Evolutionary conservation across 2,888 invertebrate species (phyloP).

Genomic region (Leptothorax acervorum): DNA sequence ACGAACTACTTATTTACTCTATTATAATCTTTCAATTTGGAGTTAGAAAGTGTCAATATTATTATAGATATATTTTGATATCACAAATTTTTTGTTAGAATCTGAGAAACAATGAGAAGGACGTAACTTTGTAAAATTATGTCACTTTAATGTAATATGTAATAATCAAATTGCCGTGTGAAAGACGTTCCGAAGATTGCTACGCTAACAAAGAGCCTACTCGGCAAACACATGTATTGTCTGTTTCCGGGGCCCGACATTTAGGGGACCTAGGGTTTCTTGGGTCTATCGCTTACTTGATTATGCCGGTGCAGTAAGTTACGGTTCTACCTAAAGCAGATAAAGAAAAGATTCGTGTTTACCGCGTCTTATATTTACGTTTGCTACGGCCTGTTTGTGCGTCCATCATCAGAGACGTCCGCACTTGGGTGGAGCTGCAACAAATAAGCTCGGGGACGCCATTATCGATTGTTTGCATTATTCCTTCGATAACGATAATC

Average conservation of each 20-base stretch:
- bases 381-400: slow-evolving; percentile 58
- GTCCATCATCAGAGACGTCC: slow-evolving; percentile 18
- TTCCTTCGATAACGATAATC: slow-evolving; percentile 68
- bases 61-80: not conserved
- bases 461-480: slow-evolving; percentile 67
- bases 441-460: slow-evolving; percentile 37
- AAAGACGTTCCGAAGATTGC: slow-evolving; percentile 17
- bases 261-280: not conserved
- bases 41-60: not conserved
- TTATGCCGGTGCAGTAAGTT: slow-evolving; percentile 41
- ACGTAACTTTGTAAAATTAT: not conserved
- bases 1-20: not conserved
- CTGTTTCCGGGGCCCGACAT: slow-evolving; percentile 35
- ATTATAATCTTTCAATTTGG: not conserved
- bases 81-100: not conserved
- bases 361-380: slow-evolving; percentile 67
- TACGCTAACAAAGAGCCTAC: slow-evolving; percentile 45
- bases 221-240: slow-evolving; percentile 33
- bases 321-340: slow-evolving; percentile 54
- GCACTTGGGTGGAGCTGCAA: not conserved
- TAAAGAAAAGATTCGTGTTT: slow-evolving; percentile 57
- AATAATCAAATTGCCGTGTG: slow-evolving; percentile 38
- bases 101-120: not conserved
- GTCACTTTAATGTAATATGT: not conserved
- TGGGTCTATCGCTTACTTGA: slow-evolving; percentile 33